Percentiles rank a stretch among this genome's conserved stretches.
These are phyloP conservation scores for Xylota segnis DNA, from an alignment of 2,888 invertebrate species.

Conservation along the genomic window DNA sequence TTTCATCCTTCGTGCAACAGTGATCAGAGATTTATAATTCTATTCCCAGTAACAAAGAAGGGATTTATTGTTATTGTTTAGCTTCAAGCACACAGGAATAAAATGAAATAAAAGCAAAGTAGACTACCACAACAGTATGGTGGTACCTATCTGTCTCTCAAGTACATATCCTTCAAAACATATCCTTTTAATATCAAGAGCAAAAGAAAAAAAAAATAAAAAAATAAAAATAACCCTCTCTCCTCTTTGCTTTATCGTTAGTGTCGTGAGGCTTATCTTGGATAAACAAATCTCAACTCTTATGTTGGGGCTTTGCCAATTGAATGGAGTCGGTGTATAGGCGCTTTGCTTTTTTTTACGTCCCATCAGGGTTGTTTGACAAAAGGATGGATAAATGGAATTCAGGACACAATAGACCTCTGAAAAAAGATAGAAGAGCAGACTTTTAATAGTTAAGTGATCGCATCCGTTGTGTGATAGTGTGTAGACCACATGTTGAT, in stretches of 20 bases:
- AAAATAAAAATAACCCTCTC: background rate
- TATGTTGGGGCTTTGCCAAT: constrained; percentile 56
- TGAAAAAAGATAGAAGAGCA: background rate
- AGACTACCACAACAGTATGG: constrained; percentile 2
- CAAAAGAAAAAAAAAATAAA: constrained; percentile 8
- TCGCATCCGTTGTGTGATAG: background rate
- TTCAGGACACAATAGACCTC: background rate
- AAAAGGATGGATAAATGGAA: constrained; percentile 31
- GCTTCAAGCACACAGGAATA: constrained; percentile 15
- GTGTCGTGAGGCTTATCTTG: constrained; percentile 60
- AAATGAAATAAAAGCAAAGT: constrained; percentile 25
- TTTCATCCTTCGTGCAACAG: constrained; percentile 41
- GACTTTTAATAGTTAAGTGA: constrained; percentile 23
- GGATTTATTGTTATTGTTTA: constrained; percentile 60
- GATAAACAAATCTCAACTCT: constrained; percentile 65
- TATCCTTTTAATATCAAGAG: constrained; percentile 48
- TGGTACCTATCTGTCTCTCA: background rate
- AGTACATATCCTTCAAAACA: constrained; percentile 51
- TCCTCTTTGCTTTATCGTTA: constrained; percentile 51
- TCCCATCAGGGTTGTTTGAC: constrained; percentile 29
- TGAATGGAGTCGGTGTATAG: constrained; percentile 33
- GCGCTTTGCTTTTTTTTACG: constrained; percentile 26
- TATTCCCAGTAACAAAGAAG: constrained; percentile 31
- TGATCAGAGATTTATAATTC: constrained; percentile 68
- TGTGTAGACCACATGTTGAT: background rate